Conservation (phyloP, 2,113 vertebrate species). For the Vulpes ferrilata region DNA sequence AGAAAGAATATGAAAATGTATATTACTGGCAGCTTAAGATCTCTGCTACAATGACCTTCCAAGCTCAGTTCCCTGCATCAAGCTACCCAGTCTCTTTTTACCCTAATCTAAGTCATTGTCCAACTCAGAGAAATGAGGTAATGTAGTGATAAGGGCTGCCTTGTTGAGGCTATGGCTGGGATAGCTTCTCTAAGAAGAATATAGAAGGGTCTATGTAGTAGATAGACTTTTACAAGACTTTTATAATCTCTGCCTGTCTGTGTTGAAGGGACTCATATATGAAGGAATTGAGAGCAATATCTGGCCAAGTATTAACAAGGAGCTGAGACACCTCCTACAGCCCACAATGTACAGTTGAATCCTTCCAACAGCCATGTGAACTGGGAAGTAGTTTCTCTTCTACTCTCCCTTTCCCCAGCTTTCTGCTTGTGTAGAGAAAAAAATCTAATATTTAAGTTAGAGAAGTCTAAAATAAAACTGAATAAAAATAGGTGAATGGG, state of each 20-base stretch:
- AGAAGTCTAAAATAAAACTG: not conserved
- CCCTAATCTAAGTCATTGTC: slow-evolving; percentile 4
- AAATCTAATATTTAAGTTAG: slow-evolving; percentile 39
- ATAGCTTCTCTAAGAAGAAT: not conserved
- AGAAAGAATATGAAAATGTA: slow-evolving; percentile 27
- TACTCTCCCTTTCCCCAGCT: not conserved
- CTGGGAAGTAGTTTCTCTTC: slow-evolving; percentile 14
- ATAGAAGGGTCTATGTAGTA: not conserved
- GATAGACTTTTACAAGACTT: not conserved
- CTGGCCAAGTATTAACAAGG: not conserved
- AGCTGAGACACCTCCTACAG: not conserved
- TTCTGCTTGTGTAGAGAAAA: not conserved
- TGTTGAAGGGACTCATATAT: not conserved
- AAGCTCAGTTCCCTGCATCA: not conserved
- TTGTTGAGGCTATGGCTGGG: not conserved
- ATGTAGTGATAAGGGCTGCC: not conserved
- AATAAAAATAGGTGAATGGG: slow-evolving; percentile 41
- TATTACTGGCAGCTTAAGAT: not conserved
- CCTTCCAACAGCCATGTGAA: not conserved
- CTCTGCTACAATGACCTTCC: not conserved
- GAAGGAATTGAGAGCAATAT: not conserved
- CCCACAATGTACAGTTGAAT: not conserved
- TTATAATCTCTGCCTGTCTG: not conserved
- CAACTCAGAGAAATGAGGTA: not conserved
- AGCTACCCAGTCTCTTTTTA: not conserved